Evolutionary conservation across 2,113 vertebrate genomes (phyloP).

Genomic region (Hepsetus odoe): DNA sequence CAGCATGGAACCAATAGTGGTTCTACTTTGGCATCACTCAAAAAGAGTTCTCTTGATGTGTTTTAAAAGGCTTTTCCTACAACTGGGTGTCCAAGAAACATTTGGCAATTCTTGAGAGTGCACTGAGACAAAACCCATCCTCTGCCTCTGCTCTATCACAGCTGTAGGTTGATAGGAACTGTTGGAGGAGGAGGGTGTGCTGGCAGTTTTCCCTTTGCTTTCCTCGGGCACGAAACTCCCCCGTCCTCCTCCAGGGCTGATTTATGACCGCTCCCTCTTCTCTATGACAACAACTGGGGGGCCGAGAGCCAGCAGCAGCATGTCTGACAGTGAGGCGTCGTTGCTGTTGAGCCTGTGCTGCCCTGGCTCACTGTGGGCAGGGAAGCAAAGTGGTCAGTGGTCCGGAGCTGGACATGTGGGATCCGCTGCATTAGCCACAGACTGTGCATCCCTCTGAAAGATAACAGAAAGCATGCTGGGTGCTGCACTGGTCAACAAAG

Average conservation of each 20-base stretch:
- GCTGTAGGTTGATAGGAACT: slow-evolving; percentile 35
- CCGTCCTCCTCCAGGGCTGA: slow-evolving; percentile 56
- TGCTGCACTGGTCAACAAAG: not conserved
- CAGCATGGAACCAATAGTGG: too few relatives aligned
- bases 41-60: too few relatives aligned
- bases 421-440: slow-evolving; percentile 57
- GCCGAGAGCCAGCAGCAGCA: slow-evolving; percentile 60
- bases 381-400: slow-evolving; percentile 53
- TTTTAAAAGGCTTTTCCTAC: not conserved
- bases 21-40: too few relatives aligned
- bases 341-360: slow-evolving; percentile 57
- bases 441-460: slow-evolving; percentile 11
- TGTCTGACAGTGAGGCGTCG: slow-evolving; percentile 62
- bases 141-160: slow-evolving; percentile 48
- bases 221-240: slow-evolving; percentile 34
- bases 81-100: not conserved
- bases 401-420: slow-evolving; percentile 41
- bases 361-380: slow-evolving; percentile 63
- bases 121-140: not conserved
- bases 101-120: too few relatives aligned
- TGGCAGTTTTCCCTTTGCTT: slow-evolving; percentile 42
- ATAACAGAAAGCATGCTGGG: not conserved
- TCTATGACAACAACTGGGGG: slow-evolving; percentile 66
- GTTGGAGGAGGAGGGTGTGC: not conserved
- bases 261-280: slow-evolving; percentile 70